Percentiles rank a stretch among this genome's conserved stretches.
Evolutionary conservation across 2,888 invertebrate genomes (phyloP).

Genomic region (Temnothorax ravouxi): DNA sequence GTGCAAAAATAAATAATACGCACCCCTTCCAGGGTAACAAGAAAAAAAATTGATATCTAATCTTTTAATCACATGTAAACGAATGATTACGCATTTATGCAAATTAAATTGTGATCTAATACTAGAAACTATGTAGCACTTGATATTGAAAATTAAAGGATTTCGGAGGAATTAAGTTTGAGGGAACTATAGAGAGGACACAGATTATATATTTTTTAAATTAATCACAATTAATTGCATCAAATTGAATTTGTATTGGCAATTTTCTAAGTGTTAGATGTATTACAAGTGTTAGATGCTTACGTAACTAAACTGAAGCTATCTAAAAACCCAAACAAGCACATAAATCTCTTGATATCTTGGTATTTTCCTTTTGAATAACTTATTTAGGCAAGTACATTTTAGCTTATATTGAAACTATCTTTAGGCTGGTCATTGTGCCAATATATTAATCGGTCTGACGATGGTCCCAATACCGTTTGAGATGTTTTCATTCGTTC

Average conservation of each 20-base stretch:
- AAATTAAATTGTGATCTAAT: background rate
- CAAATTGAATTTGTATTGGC: background rate
- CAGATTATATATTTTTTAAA: background rate
- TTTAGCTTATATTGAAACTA: background rate
- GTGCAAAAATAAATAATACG: background rate
- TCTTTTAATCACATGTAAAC: background rate
- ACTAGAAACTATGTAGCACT: background rate
- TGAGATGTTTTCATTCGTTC: background rate
- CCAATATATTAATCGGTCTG: background rate
- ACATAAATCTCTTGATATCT: background rate
- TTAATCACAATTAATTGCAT: background rate
- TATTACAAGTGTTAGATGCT: background rate
- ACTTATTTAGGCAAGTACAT: background rate
- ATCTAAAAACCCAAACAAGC: background rate
- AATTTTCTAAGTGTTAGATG: background rate
- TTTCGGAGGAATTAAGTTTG: background rate
- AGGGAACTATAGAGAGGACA: background rate
- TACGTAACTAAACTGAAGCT: slow-evolving; percentile 20
- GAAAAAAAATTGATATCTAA: background rate
- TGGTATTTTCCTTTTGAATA: background rate
- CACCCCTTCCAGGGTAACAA: background rate
- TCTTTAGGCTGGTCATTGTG: background rate
- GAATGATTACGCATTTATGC: background rate
- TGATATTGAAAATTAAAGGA: background rate
- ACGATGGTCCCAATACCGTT: background rate